Percentiles rank a stretch among this genome's conserved stretches.
phyloP scores from a whole-genome alignment of 2,797 vertebrate species.

The Zalophus californianus region DNA sequence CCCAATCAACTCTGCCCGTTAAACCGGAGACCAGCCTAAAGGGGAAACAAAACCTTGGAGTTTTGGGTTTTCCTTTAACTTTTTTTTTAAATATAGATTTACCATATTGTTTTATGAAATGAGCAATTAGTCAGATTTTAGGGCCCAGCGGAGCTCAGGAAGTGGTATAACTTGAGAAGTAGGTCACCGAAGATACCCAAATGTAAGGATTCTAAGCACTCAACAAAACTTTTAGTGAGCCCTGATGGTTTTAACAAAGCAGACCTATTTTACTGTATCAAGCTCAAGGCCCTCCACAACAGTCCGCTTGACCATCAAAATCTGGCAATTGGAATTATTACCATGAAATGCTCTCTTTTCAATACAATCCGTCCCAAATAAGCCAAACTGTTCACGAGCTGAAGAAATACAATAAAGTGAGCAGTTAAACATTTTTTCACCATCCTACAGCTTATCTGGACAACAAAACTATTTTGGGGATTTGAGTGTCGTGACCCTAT shows the following conservation, averaged over 20 bases:
- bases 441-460: background rate
- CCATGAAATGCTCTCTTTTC: slow-evolving; percentile 3
- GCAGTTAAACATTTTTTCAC: background rate
- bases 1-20: background rate
- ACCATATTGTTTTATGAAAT: slow-evolving; percentile 31
- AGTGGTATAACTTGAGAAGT: slow-evolving; percentile 16
- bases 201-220: slow-evolving; percentile 18
- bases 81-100: background rate
- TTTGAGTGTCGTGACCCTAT: background rate
- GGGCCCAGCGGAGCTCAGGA: background rate
- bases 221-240: slow-evolving; percentile 2
- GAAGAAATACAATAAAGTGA: slow-evolving; percentile 24
- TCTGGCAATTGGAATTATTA: background rate
- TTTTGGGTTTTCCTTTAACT: slow-evolving; percentile 32
- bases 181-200: background rate
- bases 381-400: background rate
- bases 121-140: background rate
- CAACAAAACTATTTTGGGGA: background rate
- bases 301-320: background rate
- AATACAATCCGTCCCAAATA: background rate
- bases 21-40: background rate
- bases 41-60: background rate
- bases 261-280: background rate
- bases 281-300: background rate
- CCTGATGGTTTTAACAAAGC: background rate